Base-by-base conservation (phyloP, 2,888 invertebrate species). In the Xylota segnis region DNA sequence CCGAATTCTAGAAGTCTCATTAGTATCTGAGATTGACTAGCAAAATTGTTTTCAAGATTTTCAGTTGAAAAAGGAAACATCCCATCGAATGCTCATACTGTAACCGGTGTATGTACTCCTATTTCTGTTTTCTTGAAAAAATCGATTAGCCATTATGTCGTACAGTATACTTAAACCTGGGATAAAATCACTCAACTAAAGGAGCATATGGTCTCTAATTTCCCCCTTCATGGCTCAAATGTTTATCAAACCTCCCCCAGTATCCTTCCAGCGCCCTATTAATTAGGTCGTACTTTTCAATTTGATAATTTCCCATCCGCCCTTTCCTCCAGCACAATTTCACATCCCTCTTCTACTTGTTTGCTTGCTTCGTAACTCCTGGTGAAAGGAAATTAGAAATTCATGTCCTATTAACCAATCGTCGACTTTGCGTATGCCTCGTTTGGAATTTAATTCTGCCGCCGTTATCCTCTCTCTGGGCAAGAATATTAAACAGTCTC, bases 341-440 rank as follows among this genome's bases (percentile, higher is more conserved):
- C 27, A 4, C 47, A 9, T 27, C 56, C 40, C 6, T 63, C 4
- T 1, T 43, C 18, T 3, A 10, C 12, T 12, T 1, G 5, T 5
- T 7, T 2, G 12, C 27, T 40, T n/a, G 43, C 32, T 32, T 56
- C 18, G n/a, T 4, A 34, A 32, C 34, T 72, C 40, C 47, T 58
- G 45, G 32, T 14, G n/a, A 9, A 18, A 27, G 77, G 71, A 82
- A 70, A 75, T 76, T 37, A 59, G 52, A 72, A 77, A 77, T 83
- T 83, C 65, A 72, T 59, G 65, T 83, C 56, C 71, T 61, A 59
- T 77, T 77, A 77, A 72, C 77, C 66, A 71, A 77, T 79, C 65
- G 50, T 59, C 32, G n/a, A 37, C 32, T 71, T 14, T 71, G 32
- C 34, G n/a, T 12, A 59, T 45, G 45, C 18, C 43, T 66, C 61